Evolutionary conservation across 2,113 vertebrate species (phyloP), one percentile per base, ranked within the genome.

Genomic region (Perognathus longimembris): DNA sequence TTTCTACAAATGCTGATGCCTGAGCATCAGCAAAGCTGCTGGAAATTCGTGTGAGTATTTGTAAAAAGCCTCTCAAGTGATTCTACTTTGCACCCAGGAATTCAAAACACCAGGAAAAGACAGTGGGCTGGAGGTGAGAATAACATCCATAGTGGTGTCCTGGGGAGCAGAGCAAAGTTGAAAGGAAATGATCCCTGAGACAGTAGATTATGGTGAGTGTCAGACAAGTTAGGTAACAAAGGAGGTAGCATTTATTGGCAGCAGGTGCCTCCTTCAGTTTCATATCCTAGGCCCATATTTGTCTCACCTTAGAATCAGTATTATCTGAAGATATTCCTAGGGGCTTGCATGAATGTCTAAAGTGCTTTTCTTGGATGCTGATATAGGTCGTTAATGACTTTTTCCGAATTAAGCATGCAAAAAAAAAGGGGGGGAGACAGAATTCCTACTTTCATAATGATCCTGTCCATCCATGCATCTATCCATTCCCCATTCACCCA

Each of bases 381-480:
- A 61, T 42, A 38, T 77, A 50, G 3, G 12, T 50, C 64, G 32
- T 8, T 54, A n/a, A 10, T 67, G 10, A 36, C 26, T 59, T 89
- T 69, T 45, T 78, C 71, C 85, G 61, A 95, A 76, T 63, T 8
- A 67, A 40, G 50, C 36, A 67, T 57, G 64, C n/a, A 61, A 61
- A 76, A 91, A 76, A 76, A 91, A 76, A 1, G 9, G 12, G 73
- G 57, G 80, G 77, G 64, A 93, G 61, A 71, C n/a, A 75, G 32
- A 82, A 88, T 76, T 90, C 3, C 59, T 82, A 54, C 10, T 82
- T 11, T 94, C 17, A 70, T 14, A 81, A 28, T 70, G 8, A n/a
- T 77, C 34, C 24, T 5, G 21, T 61, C 20, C 4, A 32, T 40
- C 28, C 21, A 50, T 12, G 22, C 38, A 66, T 28, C 66, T 6